Base-by-base conservation (phyloP, 2,797 vertebrate species). In the Leontocebus nigricollis region DNA sequence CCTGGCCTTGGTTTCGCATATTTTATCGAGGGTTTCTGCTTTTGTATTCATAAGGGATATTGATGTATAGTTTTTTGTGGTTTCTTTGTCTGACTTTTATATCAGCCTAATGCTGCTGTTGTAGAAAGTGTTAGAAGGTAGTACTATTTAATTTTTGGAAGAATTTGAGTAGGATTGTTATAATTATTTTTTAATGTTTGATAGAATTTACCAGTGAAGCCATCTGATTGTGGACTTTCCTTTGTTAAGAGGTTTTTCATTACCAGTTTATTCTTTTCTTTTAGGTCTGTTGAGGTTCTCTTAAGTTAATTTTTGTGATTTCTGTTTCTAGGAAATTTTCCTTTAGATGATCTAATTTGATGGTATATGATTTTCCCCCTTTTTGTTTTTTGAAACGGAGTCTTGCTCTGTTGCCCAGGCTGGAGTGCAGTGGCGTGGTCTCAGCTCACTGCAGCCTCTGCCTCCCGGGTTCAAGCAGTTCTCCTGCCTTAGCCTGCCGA, bases 191-290 rank as follows among this genome's bases (percentile, higher is more conserved):
- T 55, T 22, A 77, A 88, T 72, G 46, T 87, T 93, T 83, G 24
- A 44, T 83, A 44, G 83, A 87, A 90, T 96, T 93, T 67, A 79
- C 50, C 46, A 72, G 8, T 88, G 70, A 87, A 95, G 30, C 26
- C 26, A 11, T 84, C 72, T 92, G 75, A 64, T 48, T 27, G 19
- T 77, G 41, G 39, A n/a, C 15, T 90, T 90, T 93, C 39, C 59
- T 67, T 80, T 84, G 39, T 55, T 55, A 55, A 50, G 44, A 41
- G 55, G 52, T 48, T 88, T 88, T 83, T 95, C 50, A 82, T 72
- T 89, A 59, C 17, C 76, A 46, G 55, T 88, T 79, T 10, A 80
- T 88, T 93, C 20, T 90, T 36, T 77, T 77, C 9, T 76, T 81
- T 79, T 6, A 77, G 50, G 4, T 89, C n/a, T 84, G 7, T 87